These are phyloP conservation scores for Chelonoidis abingdonii DNA, from an alignment of 2,113 vertebrate genomes.

Conservation along the genomic window DNA sequence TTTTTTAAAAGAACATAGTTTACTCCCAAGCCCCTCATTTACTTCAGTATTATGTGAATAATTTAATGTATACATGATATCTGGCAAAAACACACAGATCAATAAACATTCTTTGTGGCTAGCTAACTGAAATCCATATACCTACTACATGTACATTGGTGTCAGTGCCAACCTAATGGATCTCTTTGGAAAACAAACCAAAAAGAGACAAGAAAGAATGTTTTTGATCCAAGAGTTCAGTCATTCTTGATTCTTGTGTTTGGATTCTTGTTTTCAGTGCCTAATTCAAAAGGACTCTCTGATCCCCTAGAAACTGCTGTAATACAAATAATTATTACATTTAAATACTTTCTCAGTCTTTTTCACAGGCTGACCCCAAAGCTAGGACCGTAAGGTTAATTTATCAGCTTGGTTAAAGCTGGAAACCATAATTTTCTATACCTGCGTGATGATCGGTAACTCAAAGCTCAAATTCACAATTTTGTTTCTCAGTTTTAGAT, in stretches of 20 bases:
- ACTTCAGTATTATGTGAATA: background rate
- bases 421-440: background rate
- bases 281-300: background rate
- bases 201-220: background rate
- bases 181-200: background rate
- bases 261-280: background rate
- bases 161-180: background rate
- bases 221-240: background rate
- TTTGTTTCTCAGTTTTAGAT: background rate
- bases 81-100: background rate
- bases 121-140: background rate
- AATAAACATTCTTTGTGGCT: background rate
- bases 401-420: background rate
- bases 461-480: background rate
- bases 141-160: background rate
- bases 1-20: background rate
- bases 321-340: background rate
- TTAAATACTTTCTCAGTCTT: background rate
- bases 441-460: background rate
- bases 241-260: background rate
- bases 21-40: background rate
- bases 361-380: background rate
- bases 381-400: background rate
- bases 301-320: background rate
- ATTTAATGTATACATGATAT: background rate